These are phyloP conservation scores for Parnassius apollo DNA, from an alignment of 2,888 invertebrate species.

Conservation along the genomic window DNA sequence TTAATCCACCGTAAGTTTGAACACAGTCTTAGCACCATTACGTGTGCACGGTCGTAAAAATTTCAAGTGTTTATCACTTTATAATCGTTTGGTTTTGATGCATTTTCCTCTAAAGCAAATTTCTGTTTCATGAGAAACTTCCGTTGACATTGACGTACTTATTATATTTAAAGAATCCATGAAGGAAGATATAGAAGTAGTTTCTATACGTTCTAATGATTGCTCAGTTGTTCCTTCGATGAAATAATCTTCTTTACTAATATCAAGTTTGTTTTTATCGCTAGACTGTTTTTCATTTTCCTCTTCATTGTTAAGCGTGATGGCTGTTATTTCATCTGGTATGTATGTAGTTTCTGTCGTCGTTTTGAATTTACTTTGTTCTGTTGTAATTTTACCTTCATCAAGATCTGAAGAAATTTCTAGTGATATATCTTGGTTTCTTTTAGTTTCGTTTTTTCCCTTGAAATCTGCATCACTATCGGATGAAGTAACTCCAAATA, in stretches of 20 bases:
- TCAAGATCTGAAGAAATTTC: constrained; percentile 17
- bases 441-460: constrained; percentile 29
- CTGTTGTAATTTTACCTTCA: constrained; percentile 43
- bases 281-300: constrained; percentile 32
- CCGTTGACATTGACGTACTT: constrained; percentile 90
- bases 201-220: constrained; percentile 43
- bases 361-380: constrained; percentile 48
- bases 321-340: constrained; percentile 69
- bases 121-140: constrained; percentile 92
- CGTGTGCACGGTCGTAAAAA: no score
- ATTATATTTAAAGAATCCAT: constrained; percentile 80
- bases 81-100: constrained; percentile 83
- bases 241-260: constrained; percentile 30
- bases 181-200: constrained; percentile 62
- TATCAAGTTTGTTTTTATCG: constrained; percentile 31
- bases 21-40: constrained; percentile 60
- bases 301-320: constrained; percentile 35
- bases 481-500: constrained; percentile 63
- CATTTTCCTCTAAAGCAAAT: constrained; percentile 93
- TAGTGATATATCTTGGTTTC: constrained; percentile 35
- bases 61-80: constrained; percentile 34
- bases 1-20: constrained; percentile 45
- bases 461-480: constrained; percentile 39
- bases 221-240: constrained; percentile 37
- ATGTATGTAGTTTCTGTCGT: constrained; percentile 65